Evolutionary conservation across 1,140 invertebrate species (phyloP).

Genomic region (Lepidurus apus): DNA sequence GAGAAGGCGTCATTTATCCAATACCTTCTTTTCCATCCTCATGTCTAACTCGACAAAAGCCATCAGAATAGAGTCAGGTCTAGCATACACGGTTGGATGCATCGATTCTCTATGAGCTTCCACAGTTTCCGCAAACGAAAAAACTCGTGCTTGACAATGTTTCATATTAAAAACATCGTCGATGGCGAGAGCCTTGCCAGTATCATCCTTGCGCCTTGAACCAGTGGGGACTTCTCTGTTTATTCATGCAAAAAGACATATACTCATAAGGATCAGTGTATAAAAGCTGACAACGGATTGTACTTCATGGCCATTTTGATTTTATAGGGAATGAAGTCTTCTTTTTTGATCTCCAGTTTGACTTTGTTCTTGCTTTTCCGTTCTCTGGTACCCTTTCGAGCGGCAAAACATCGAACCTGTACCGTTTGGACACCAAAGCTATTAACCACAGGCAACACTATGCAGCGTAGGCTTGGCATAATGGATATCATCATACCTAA

Average conservation of each 20-base stretch:
- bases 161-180: constrained; percentile 63
- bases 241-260: neutral
- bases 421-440: neutral
- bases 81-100: constrained; percentile 68
- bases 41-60: constrained; percentile 67
- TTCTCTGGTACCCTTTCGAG: constrained; percentile 68
- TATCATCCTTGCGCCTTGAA: constrained; percentile 48
- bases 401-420: constrained; percentile 39
- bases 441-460: neutral
- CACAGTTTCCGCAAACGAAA: constrained; percentile 65
- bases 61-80: constrained; percentile 57
- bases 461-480: neutral
- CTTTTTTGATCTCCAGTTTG: constrained; percentile 56
- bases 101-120: constrained; percentile 65
- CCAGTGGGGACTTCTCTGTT: constrained; percentile 22
- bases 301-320: constrained; percentile 24
- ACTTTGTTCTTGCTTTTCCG: constrained; percentile 58
- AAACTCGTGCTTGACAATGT: constrained; percentile 57
- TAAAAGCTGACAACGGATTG: neutral
- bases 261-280: neutral
- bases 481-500: neutral
- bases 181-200: constrained; percentile 49
- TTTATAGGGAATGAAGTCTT: constrained; percentile 33
- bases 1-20: constrained; percentile 26
- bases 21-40: constrained; percentile 52